Evolutionary conservation across 1,140 invertebrate genomes (phyloP), one percentile per base, ranked within the genome.

Genomic region (Apis florea): DNA sequence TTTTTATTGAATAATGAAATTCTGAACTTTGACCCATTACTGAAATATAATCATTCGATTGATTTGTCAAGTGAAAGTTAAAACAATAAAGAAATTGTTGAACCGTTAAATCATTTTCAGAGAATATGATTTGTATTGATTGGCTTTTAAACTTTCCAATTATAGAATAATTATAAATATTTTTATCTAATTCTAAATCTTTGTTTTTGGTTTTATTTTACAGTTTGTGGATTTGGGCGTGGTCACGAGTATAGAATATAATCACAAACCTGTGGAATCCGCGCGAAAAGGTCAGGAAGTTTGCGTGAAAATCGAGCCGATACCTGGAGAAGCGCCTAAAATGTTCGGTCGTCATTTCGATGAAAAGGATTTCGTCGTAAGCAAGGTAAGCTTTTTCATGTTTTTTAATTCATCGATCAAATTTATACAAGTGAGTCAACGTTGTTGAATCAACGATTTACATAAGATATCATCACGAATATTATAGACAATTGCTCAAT

Each of bases 341-440:
- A 97, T 99, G 96, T 99, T 97, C 93, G 99, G 99, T 0, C 94
- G 99, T 82, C 99, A 99, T 94, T 99, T 99, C 94, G 98, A 99
- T 90, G 96, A 98, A 87, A 98, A 96, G 47, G 99, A 99, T 93
- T 94, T 98, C 89, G 95, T 99, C 56, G 95, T 99, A 87, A 99
- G 98, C 94, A 99, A 98, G 96, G 98, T 99, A 94, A 95, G 95
- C 63, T 26, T 70, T n/a, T 71, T 61, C 0, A 10, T 6, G 31
- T 40, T 71, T 17, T 10, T 13, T 68, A 49, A 49, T 68, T 24
- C 13, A 9, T 49, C 40, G 40, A 15, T 11, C 4, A 40, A 40
- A 40, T 40, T 40, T 3, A 40, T 3, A 19, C 5, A 5, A 67
- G 10, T 5, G 19, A 40, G 17, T 66, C 10, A 66, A 31, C 31